A percentile compares a stretch with the other conserved stretches of the same genome.
Evolutionary conservation across 2,113 vertebrate species (phyloP).

Genomic region (Chelonoidis abingdonii): DNA sequence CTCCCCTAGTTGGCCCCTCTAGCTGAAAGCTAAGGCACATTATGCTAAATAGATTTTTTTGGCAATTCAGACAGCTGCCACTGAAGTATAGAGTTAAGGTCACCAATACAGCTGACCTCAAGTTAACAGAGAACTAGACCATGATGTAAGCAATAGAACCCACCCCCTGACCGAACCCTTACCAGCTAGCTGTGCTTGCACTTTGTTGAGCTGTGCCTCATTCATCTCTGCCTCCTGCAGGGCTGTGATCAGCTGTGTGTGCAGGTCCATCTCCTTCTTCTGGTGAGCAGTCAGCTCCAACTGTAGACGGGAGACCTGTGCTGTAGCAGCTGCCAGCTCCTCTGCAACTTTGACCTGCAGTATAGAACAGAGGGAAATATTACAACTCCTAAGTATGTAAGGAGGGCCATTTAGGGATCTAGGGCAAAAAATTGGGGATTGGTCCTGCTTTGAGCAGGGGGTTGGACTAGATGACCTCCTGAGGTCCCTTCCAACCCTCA

Average conservation of each 20-base stretch:
- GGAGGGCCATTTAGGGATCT: rapidly evolving
- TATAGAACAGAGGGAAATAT: not conserved
- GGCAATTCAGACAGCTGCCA: not conserved
- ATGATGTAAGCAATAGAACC: not conserved
- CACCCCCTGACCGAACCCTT: not conserved
- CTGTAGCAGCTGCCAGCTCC: conserved; percentile 86
- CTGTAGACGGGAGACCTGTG: conserved; percentile 89
- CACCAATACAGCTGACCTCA: not conserved
- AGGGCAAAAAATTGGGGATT: not conserved
- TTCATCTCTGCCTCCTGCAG: conserved; percentile 83
- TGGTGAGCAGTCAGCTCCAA: conserved; percentile 88
- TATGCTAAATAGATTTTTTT: not conserved
- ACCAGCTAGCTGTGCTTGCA: conserved; percentile 89
- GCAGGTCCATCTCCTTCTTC: conserved; percentile 87
- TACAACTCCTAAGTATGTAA: not conserved
- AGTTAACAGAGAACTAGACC: not conserved
- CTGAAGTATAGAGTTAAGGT: not conserved
- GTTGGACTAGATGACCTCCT: no score
- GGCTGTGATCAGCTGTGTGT: conserved; percentile 82
- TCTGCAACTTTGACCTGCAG: conserved; percentile 89
- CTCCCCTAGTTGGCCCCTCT: not conserved
- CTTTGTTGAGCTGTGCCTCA: conserved; percentile 62
- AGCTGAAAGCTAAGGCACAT: not conserved
- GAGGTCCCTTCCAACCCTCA: no score
- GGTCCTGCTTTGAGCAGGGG: no score